Evolutionary conservation across 2,888 invertebrate species (phyloP).

Genomic region (Fragum sueziense): DNA sequence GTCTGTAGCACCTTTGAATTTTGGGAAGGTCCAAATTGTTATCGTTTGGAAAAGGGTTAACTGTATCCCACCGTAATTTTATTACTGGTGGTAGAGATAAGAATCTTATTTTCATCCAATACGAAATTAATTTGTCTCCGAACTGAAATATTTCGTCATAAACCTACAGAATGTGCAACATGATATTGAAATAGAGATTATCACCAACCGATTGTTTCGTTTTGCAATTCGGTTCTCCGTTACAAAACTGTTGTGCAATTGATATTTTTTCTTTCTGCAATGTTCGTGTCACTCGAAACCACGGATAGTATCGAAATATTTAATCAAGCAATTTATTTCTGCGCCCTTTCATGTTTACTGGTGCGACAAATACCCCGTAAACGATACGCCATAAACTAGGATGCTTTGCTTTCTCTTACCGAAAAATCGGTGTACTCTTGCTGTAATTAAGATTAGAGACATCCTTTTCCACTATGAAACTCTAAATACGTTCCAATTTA

Average conservation of each 20-base stretch:
- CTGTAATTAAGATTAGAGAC: background rate
- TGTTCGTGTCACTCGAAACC: background rate
- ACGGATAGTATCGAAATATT: constrained; percentile 26
- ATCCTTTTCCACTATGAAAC: background rate
- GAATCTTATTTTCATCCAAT: constrained; percentile 25
- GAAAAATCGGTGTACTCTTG: background rate
- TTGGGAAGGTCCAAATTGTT: too few relatives aligned
- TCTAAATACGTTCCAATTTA: too few relatives aligned
- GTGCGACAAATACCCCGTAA: constrained; percentile 38
- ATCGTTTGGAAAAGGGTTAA: too few relatives aligned
- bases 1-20: too few relatives aligned
- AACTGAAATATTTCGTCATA: constrained; percentile 2
- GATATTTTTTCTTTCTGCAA: background rate
- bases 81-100: constrained; percentile 25
- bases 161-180: constrained; percentile 3
- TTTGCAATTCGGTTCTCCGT: background rate
- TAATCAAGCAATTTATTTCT: constrained; percentile 36
- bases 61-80: background rate
- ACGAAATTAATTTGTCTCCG: constrained; percentile 11
- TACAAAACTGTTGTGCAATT: constrained; percentile 1
- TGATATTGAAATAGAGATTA: constrained; percentile 14
- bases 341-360: constrained; percentile 23
- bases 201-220: background rate
- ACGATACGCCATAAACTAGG: constrained; percentile 26
- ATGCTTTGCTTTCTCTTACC: background rate